A percentile compares a stretch with the other conserved stretches of the same genome.
Conservation (phyloP, 2,888 invertebrate genomes). For the Eupithecia exiguata region DNA sequence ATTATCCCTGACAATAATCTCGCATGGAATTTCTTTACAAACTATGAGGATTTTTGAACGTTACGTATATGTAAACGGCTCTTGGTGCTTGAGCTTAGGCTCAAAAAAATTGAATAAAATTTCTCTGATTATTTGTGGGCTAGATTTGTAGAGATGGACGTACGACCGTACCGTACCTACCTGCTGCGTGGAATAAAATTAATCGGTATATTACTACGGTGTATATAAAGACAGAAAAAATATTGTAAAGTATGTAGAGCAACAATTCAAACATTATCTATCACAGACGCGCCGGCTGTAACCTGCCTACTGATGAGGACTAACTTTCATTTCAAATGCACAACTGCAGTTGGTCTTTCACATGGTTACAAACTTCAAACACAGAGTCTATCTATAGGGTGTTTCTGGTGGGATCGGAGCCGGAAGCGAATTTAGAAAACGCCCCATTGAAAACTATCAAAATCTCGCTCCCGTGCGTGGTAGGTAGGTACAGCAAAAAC, state of each 20-base stretch:
- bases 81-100: background rate
- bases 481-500: background rate
- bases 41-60: background rate
- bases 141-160: background rate
- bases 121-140: background rate
- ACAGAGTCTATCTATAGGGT: background rate
- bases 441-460: background rate
- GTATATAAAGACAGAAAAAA: too few species aligned
- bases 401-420: background rate
- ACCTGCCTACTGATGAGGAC: conserved; percentile 5
- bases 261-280: conserved; percentile 6
- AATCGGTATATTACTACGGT: background rate
- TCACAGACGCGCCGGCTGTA: background rate
- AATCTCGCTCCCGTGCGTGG: background rate
- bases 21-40: conserved; percentile 6
- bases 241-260: background rate
- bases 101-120: background rate
- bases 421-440: background rate
- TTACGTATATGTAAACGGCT: background rate
- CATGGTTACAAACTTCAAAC: background rate
- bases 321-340: background rate
- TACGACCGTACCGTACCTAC: background rate
- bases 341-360: background rate
- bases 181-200: background rate
- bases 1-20: conserved; percentile 32